Base-by-base conservation (phyloP, 2,797 vertebrate species). In the Parotocinclus haroldoi region DNA sequence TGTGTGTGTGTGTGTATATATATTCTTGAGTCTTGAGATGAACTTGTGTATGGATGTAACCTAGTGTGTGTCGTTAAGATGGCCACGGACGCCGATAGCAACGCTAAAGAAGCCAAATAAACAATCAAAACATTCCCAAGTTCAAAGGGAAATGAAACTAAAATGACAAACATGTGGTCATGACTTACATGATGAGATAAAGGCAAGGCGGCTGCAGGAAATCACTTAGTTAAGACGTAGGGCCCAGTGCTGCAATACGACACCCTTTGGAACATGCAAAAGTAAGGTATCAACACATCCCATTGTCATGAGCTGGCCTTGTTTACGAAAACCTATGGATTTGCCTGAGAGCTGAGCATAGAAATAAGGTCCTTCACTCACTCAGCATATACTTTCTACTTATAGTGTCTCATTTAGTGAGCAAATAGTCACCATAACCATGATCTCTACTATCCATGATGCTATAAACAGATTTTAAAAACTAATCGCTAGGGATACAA, bases 401-500 rank as follows among this genome's bases (percentile, higher is more conserved):
- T n/a, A n/a, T n/a, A 16, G 37, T 14, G 37, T 55, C 27, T 18
- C 39, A 11, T 42, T 42, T 42, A 42, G 3, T 42, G 40, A 42
- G 52, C 17, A 71, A 72, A 68, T 66, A 72, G 71, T 68, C 59
- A 73, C 66, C 52, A 50, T 64, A 76, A 77, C 70, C 59, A 59
- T 76, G 69, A 58, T 51, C 38, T 69, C 70, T 68, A 58, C 71
- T 72, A 66, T 62, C 53, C 39, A 63, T 76, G 73, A 80, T 79
- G 75, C 73, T 71, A 72, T 82, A 80, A 82, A 84, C 77, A 48
- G 68, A 69, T 74, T 51, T 79, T 79, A 80, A 76, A 71, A 80
- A 66, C 69, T 73, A 80, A 82, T 79, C 76, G 76, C 58, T 70
- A 54, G 13, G 63, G 75, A 73, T 72, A 78, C 76, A 78, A 76